Evolutionary conservation across 2,113 vertebrate species (phyloP).

Genomic region (Crypturellus undulatus): DNA sequence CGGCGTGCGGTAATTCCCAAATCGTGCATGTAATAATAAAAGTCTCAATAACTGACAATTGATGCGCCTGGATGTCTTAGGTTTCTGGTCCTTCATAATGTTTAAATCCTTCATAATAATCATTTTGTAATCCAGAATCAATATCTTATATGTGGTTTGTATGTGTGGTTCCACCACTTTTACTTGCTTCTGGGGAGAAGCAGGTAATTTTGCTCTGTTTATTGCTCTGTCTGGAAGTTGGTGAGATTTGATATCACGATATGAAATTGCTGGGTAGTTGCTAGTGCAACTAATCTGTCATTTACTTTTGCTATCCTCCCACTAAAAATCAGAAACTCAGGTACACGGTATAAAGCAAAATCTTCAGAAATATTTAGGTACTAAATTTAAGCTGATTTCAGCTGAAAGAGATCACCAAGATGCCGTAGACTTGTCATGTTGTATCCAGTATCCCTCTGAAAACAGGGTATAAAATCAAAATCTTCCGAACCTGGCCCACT

Average conservation of each 20-base stretch:
- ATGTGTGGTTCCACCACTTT: not conserved
- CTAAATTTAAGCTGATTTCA: not conserved
- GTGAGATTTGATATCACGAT: no score
- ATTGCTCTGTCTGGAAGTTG: not conserved
- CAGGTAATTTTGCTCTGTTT: not conserved
- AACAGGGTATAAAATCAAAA: fast-evolving
- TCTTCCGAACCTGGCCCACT: fast-evolving
- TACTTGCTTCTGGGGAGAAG: not conserved
- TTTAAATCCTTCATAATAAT: not conserved
- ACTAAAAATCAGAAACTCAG: not conserved
- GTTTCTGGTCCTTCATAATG: not conserved
- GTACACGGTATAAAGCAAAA: not conserved
- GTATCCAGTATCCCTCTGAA: fast-evolving
- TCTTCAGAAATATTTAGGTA: not conserved
- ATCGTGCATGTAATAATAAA: not conserved
- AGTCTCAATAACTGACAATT: not conserved
- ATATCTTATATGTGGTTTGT: not conserved
- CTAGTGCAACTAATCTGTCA: not conserved
- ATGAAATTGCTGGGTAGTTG: not conserved
- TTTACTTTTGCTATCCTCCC: not conserved
- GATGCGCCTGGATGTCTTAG: not conserved
- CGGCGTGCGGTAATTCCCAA: not conserved
- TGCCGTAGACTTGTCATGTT: not conserved
- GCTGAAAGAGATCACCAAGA: not conserved
- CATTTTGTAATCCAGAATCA: not conserved